phyloP scores from a whole-genome alignment of 2,797 vertebrate species.

The Agapornis canus region DNA sequence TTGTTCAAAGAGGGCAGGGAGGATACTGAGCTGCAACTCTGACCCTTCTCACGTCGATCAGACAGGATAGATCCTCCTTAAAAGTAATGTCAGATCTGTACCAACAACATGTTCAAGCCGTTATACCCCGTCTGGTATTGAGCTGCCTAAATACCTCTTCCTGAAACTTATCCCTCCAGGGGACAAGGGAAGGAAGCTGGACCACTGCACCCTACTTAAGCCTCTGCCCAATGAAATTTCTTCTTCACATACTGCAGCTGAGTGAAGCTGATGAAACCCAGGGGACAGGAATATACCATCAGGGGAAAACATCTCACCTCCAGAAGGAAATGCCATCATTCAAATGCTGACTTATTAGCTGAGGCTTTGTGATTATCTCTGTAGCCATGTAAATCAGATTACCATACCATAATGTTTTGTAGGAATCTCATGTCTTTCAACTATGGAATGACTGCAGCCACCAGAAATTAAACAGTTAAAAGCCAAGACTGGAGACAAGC shows the following conservation, averaged over 20 bases:
- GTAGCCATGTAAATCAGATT: constrained; percentile 45
- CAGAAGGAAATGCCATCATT: background rate
- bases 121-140: background rate
- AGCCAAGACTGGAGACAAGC: constrained; percentile 13
- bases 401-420: background rate
- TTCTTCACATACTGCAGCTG: background rate
- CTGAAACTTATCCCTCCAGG: background rate
- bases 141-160: background rate
- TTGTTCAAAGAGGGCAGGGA: constrained; percentile 62
- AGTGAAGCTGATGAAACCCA: background rate
- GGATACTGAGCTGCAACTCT: constrained; percentile 25
- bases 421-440: constrained; percentile 2
- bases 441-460: background rate
- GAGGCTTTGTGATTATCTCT: background rate
- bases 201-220: background rate
- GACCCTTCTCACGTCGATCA: constrained; percentile 11
- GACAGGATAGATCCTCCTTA: constrained; percentile 10
- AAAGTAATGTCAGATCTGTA: background rate
- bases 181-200: background rate
- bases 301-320: background rate
- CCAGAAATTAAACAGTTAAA: constrained; percentile 43
- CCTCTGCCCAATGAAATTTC: background rate
- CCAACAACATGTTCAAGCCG: rapidly evolving
- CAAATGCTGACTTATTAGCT: background rate
- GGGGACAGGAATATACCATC: background rate